phyloP scores from a whole-genome alignment of 2,797 vertebrate genomes.

The Chloroceryle amazona region DNA sequence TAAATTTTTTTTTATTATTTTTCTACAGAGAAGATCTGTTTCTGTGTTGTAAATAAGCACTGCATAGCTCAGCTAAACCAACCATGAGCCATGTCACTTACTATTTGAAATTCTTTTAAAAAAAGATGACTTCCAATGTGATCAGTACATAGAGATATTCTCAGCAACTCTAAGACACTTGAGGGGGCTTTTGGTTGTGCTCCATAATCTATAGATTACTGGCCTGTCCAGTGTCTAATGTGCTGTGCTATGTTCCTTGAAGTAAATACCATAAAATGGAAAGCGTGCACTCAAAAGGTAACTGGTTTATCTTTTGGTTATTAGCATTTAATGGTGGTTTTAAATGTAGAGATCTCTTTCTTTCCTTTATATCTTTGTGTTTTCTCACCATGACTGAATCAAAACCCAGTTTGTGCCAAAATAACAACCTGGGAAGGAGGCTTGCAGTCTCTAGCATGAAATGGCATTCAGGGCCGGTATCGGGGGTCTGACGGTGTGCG shows the following conservation, averaged over 20 bases:
- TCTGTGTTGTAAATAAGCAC: not conserved
- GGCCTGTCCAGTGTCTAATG: not conserved
- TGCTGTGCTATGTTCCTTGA: not conserved
- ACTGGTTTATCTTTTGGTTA: not conserved
- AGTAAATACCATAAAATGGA: not conserved
- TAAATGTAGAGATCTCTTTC: not conserved
- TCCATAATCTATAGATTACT: not conserved
- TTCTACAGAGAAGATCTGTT: not conserved
- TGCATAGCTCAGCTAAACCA: not conserved
- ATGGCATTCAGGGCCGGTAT: not conserved
- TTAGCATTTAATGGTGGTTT: not conserved
- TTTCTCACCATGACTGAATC: conserved; percentile 1
- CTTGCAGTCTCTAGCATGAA: not conserved
- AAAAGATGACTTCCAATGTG: not conserved
- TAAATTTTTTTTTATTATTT: not conserved
- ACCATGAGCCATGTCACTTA: not conserved
- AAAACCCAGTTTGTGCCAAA: not conserved
- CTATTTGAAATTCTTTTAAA: not conserved
- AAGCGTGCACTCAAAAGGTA: not conserved
- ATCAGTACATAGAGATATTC: not conserved
- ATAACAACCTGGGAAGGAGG: not conserved
- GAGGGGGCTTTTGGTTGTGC: not conserved
- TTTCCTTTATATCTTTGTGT: not conserved
- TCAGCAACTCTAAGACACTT: not conserved
- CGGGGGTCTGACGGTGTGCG: not conserved